phyloP scores from a whole-genome alignment of 2,888 invertebrate species.

The Dicyrtomina minuta region DNA sequence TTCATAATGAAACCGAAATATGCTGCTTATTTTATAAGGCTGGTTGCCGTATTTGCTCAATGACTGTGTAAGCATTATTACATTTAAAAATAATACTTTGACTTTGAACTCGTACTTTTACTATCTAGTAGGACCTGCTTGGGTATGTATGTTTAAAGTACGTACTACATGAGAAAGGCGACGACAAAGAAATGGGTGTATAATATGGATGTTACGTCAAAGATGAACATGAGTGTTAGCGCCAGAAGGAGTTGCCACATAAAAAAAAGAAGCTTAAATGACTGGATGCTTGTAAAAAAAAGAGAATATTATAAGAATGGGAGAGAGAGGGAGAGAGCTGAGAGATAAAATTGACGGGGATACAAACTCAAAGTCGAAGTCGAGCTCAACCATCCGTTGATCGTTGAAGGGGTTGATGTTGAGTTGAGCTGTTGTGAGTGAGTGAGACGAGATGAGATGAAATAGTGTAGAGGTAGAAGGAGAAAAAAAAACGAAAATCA shows the following conservation, averaged over 20 bases:
- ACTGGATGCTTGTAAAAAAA: constrained; percentile 1
- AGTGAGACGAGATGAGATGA: constrained; percentile 3
- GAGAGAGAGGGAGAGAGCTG: constrained; percentile 1
- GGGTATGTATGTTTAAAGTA: too few relatives aligned
- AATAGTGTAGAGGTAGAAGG: constrained; percentile 1
- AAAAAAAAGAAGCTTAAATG: constrained; percentile 23
- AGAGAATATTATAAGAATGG: not conserved
- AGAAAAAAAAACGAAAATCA: constrained; percentile 24
- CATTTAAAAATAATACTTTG: too few relatives aligned
- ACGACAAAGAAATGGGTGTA: not conserved
- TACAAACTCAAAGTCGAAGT: too few relatives aligned
- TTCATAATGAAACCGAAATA: too few relatives aligned
- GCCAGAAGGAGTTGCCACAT: constrained; percentile 32
- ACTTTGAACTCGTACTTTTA: too few relatives aligned
- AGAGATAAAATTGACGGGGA: constrained; percentile 2
- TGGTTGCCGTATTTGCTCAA: too few relatives aligned
- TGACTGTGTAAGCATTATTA: too few relatives aligned
- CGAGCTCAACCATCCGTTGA: not conserved
- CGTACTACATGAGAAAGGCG: not conserved
- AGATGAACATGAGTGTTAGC: constrained; percentile 26
- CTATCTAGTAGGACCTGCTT: too few relatives aligned
- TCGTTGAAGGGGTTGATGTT: not conserved
- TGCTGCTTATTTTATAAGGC: too few relatives aligned
- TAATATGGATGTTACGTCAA: constrained; percentile 20
- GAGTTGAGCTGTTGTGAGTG: too few relatives aligned